These are phyloP conservation scores for Ammospiza caudacuta DNA, from an alignment of 2,113 vertebrate genomes.

Conservation along the genomic window DNA sequence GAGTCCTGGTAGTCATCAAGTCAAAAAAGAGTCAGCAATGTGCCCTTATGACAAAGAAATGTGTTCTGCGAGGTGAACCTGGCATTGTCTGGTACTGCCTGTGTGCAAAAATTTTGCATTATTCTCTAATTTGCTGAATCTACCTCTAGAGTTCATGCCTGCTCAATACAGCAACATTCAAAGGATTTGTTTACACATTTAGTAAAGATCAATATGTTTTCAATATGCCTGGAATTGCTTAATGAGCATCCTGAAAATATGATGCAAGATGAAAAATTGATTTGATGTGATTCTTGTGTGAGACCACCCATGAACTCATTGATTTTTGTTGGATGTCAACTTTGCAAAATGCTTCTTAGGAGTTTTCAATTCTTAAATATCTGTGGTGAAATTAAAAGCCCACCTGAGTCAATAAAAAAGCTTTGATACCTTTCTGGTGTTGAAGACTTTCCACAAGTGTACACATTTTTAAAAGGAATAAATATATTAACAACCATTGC, in stretches of 20 bases:
- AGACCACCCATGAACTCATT: neutral
- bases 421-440: neutral
- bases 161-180: neutral
- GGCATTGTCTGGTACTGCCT: neutral
- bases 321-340: conserved; percentile 17
- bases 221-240: conserved; percentile 20
- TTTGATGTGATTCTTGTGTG: neutral
- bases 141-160: neutral
- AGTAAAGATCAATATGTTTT: conserved; percentile 17
- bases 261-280: conserved; percentile 34
- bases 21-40: neutral
- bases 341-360: neutral
- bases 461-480: neutral
- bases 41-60: neutral
- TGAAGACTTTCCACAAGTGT: neutral
- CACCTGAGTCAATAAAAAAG: neutral
- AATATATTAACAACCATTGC: neutral
- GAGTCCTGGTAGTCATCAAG: neutral
- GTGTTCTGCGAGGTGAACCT: neutral
- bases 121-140: neutral
- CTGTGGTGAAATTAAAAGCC: neutral
- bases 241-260: conserved; percentile 17
- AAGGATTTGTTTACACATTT: conserved; percentile 21
- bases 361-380: neutral
- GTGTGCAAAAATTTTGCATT: neutral